These are phyloP conservation scores for Platalea minor DNA, from an alignment of 2,797 vertebrate species.

Conservation along the genomic window DNA sequence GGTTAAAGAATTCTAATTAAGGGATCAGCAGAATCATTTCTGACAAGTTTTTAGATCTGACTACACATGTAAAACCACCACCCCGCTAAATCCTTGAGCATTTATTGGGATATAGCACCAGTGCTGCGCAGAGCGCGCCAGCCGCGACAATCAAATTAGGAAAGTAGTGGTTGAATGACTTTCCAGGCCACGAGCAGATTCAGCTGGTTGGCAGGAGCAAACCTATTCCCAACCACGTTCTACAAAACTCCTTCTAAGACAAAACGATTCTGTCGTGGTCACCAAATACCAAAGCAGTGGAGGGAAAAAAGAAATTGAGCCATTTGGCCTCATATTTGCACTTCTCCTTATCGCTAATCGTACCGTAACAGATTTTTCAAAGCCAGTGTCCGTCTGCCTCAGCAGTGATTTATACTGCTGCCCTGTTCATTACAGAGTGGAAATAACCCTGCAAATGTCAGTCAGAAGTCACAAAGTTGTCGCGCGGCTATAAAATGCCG, in stretches of 20 bases:
- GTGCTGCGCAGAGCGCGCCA: background rate
- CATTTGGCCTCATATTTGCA: background rate
- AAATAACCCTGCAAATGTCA: background rate
- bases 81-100: background rate
- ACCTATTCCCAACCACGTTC: accelerated
- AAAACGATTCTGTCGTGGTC: background rate
- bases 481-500: accelerated
- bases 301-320: background rate
- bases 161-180: background rate
- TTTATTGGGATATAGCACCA: background rate
- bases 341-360: background rate
- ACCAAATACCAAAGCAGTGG: background rate
- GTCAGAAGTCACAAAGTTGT: background rate
- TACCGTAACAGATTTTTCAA: background rate
- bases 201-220: background rate
- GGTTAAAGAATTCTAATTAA: conserved; percentile 4
- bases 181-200: background rate
- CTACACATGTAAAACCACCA: background rate
- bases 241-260: background rate
- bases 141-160: background rate
- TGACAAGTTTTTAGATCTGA: background rate
- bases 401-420: background rate
- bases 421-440: background rate
- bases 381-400: background rate
- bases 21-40: background rate